Evolutionary conservation across 2,888 invertebrate genomes (phyloP).

Genomic region (Neoitamus cyanurus): DNA sequence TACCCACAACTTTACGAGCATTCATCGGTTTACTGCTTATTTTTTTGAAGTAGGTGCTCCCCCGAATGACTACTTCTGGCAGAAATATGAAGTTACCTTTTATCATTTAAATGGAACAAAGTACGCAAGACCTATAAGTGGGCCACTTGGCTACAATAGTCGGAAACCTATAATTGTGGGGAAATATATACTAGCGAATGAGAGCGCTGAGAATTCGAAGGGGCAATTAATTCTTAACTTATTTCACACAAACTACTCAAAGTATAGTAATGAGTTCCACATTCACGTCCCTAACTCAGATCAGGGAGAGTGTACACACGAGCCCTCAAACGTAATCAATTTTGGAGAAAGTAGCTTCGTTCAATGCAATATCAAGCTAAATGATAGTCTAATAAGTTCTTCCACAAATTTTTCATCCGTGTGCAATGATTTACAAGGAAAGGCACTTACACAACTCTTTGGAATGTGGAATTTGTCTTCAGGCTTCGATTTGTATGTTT

Average conservation of each 20-base stretch:
- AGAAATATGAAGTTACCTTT: conserved; percentile 57
- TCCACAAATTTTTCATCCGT: conserved; percentile 59
- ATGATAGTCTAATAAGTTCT: conserved; percentile 48
- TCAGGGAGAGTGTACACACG: conserved; percentile 14
- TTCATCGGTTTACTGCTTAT: conserved; percentile 29
- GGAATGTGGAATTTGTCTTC: conserved; percentile 45
- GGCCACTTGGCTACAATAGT: conserved; percentile 61
- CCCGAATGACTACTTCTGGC: conserved; percentile 54
- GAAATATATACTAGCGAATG: conserved; percentile 55
- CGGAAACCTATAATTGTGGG: conserved; percentile 60
- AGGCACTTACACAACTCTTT: conserved; percentile 54
- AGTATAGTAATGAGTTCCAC: conserved; percentile 13
- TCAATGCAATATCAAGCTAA: conserved; percentile 58
- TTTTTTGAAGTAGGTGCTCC: neutral
- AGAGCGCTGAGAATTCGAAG: conserved; percentile 51
- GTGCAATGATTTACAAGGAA: conserved; percentile 59
- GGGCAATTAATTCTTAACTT: conserved; percentile 57
- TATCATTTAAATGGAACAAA: conserved; percentile 53
- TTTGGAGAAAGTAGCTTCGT: conserved; percentile 60
- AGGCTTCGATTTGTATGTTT: conserved; percentile 54
- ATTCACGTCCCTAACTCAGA: conserved; percentile 31
- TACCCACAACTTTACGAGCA: conserved; percentile 57
- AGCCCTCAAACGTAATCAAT: conserved; percentile 53
- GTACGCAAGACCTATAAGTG: conserved; percentile 53
- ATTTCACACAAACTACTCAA: conserved; percentile 53